Base-by-base conservation (phyloP, 2,797 vertebrate species). In the Melanotaenia nigrans region DNA sequence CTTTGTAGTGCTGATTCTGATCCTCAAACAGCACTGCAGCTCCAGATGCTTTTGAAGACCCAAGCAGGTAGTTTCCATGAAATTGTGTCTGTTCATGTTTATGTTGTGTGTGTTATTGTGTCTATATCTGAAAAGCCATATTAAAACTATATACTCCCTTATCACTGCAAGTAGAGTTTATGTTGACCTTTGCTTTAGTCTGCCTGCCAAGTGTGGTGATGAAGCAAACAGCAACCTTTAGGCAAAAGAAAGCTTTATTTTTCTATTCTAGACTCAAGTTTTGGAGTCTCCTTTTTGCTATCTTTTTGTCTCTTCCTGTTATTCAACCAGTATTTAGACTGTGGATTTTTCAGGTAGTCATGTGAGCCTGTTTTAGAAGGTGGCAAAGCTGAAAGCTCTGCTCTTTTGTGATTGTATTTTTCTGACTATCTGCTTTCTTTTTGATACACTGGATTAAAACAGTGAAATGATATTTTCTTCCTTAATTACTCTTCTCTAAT, bases 261-360 rank as follows among this genome's bases (percentile, higher is more conserved):
- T 95, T 95, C 81, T 95, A 95, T 91, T 87, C 79, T 58, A 8
- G 91, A 89, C 92, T 95, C 92, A 59, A 67, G 82, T 94, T 95
- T 92, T 68, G 71, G 89, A 92, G 93, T 93, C 90, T 84, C 65
- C 71, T 86, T 93, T 94, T 95, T 94, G 92, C 91, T 89, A 93
- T 92, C 47, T 59, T 82, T 87, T 78, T 78, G 85, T 92, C 78
- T 81, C 71, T 69, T 90, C 71, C 78, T 88, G 77, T 82, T 70
- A 77, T 49, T 54, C 66, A 79, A 42, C 61, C 55, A 12, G 76
- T 82, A 79, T 85, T 82, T 82, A 83, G 85, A 88, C 73, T 66
- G 73, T 84, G 71, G 70, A 51, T 79, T 74, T 90, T 84, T 71
- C 51, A 83, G 59, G 71, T 87, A 80, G 81, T 82, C 63, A 36